Conservation (phyloP, 2,888 invertebrate species). For the Carcina quercana region DNA sequence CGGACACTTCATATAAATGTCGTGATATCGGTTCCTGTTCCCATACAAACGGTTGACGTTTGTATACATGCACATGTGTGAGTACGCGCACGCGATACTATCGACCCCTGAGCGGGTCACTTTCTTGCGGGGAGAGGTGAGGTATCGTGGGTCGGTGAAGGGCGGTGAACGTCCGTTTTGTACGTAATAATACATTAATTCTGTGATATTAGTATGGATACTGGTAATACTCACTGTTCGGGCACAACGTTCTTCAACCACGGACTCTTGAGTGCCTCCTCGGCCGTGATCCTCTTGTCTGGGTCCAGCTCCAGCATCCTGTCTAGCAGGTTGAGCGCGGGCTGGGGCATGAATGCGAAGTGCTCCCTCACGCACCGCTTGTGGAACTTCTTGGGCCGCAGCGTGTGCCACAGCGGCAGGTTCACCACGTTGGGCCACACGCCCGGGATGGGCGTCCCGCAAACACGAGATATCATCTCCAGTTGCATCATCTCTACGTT, state of each 20-base stretch:
- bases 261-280: conserved; percentile 91
- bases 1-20: no score
- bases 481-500: conserved; percentile 94
- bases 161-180: no score
- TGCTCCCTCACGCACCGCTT: conserved; percentile 93
- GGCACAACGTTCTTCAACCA: conserved; percentile 96
- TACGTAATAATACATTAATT: no score
- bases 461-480: conserved; percentile 93
- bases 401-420: conserved; percentile 92
- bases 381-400: conserved; percentile 93
- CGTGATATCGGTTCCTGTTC: no score
- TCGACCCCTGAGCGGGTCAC: no score
- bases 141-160: no score
- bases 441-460: conserved; percentile 96
- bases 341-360: conserved; percentile 92
- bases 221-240: conserved; percentile 82
- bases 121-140: no score
- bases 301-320: conserved; percentile 98
- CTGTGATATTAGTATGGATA: no score
- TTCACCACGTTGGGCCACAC: conserved; percentile 98
- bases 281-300: conserved; percentile 92
- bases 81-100: no score
- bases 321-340: conserved; percentile 93
- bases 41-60: no score
- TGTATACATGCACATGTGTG: neutral